A percentile compares a stretch with the other conserved stretches of the same genome.
These are phyloP conservation scores for Brenthis daphne DNA, from an alignment of 2,888 invertebrate species.

Conservation along the genomic window DNA sequence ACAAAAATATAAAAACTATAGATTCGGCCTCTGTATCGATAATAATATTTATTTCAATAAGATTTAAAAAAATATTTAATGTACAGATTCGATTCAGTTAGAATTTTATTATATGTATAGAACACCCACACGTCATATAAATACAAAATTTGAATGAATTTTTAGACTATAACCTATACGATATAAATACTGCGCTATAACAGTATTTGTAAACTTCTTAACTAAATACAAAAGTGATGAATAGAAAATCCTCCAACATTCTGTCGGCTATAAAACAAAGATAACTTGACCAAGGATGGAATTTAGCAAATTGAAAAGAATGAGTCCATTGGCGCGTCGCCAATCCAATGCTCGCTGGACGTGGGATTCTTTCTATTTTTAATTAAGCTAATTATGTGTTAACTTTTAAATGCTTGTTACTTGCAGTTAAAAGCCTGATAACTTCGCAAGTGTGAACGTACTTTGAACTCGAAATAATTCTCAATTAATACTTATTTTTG, in stretches of 20 bases:
- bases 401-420: slow-evolving; percentile 29
- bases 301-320: slow-evolving; percentile 18
- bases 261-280: neutral
- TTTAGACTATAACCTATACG: too few relatives aligned
- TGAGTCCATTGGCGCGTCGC: slow-evolving; percentile 33
- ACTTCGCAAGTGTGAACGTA: neutral
- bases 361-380: slow-evolving; percentile 24
- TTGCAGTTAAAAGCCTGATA: neutral
- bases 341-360: slow-evolving; percentile 18
- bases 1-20: too few relatives aligned
- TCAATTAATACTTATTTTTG: neutral
- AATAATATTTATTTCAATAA: too few relatives aligned
- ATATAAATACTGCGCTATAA: too few relatives aligned
- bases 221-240: neutral
- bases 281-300: neutral
- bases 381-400: slow-evolving; percentile 38
- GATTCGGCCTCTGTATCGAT: too few relatives aligned
- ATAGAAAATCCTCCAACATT: neutral
- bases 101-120: too few relatives aligned
- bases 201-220: too few relatives aligned
- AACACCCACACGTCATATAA: too few relatives aligned
- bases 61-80: too few relatives aligned
- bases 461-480: neutral
- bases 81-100: too few relatives aligned
- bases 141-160: too few relatives aligned